Evolutionary conservation across 2,113 vertebrate genomes (phyloP), one percentile per base, ranked within the genome.

Genomic region (Ranitomeya variabilis): DNA sequence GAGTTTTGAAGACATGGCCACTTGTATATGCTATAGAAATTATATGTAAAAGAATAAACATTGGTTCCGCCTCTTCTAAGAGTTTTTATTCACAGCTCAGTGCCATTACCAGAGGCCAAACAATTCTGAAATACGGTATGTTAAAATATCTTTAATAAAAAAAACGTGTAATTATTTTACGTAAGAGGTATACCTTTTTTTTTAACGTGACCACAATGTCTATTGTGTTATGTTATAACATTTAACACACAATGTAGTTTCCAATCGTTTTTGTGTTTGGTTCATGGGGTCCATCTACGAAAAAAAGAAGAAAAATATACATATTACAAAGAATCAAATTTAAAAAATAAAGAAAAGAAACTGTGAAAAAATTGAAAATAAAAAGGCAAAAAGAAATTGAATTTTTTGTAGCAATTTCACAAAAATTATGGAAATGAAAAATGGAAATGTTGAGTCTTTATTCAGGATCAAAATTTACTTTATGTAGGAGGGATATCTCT

Each of bases 11-110:
- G 18, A 67, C 62, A 14, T 14, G 62, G 62, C 31, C 62, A 83
- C 62, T 67, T 83, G 59, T 83, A 12, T 52, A 54, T n/a, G 3
- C 81, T 66, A n/a, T 51, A 83, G 78, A 80, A 80, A 80, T 26
- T 26, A 21, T 80, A 80, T 57, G 21, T 23, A 26, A 80, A 80
- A 26, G 77, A 80, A 26, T 23, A 80, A 80, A 80, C 54, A 57
- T 80, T 26, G 77, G 18, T 6, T 52, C 52, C 3, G 1, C 16
- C 37, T 51, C 73, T 76, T 52, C 15, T 74, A 45, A 18, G 71
- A 74, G 15, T 74, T 73, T 37, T 12, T 73, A 37, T 5, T 74
- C 6, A 16, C 7, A 45, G 10, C 71, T 4, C 13, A 14, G 14
- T 31, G 6, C 69, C 3, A 0, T 71, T 3, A 5, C 23, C 66